Evolutionary conservation across 2,888 invertebrate species (phyloP), one percentile per base, ranked within the genome.

Genomic region (Stenchaetothrips biformis): DNA sequence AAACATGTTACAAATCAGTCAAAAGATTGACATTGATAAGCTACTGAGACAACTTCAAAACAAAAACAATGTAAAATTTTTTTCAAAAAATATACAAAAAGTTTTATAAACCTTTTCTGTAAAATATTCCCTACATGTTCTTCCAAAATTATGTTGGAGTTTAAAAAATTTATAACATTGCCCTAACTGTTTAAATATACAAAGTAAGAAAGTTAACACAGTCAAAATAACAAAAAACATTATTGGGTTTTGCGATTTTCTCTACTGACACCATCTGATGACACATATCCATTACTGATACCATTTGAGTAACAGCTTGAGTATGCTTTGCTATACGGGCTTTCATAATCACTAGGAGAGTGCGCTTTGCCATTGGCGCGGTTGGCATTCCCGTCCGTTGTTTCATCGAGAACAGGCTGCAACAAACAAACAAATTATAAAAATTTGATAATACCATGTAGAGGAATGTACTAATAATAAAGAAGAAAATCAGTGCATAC

Each of bases 401-500:
- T 62, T 25, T 82, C 81, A 37, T 82, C 82, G 7, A 82, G 59
- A 0, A 82, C 47, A 77, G 82, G 81, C 83, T 83, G 81, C 3
- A 82, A 81, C 67, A 74, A 27, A 79, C 2, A 62, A 25, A 16
- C 16, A 53, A 7, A 18, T 67, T 21, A 6, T n/a, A 67, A 67
- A 21, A 21, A n/a, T 21, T 21, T 21, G 18, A n/a, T 4, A 21
- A n/a, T 9, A n/a, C 0, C 18, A 18, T 7, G 0, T 67, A 67
- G 0, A n/a, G 67, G 21, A 21, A 67, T n/a, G 21, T 21, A 2
- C n/a, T 27, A 59, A 48, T 25, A 82, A 11, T 16, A n/a, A 79
- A 6, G 77, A 78, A 49, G 74, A 48, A 80, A 77, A 21, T 4
- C 77, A 79, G 48, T 81, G 88, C 91, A 89, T 85, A 93, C 93